Evolutionary conservation across 2,888 invertebrate species (phyloP), one percentile per base, ranked within the genome.

Genomic region (Megamerina dolium): DNA sequence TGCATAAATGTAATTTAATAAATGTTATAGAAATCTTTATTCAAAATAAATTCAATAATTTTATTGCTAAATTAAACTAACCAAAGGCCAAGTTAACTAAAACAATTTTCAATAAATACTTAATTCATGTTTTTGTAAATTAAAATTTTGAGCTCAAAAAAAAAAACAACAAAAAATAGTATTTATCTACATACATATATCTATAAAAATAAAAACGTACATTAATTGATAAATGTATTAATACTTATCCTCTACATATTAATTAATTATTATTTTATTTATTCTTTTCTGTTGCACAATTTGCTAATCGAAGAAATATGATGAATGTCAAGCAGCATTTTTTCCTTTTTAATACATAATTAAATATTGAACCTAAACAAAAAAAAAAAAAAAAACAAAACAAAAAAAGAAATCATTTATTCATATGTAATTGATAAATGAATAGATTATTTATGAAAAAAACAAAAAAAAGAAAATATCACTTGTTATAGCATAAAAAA

Each of bases 11-110:
- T n/a, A n/a, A n/a, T n/a, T n/a, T n/a, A 44, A 45, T 40, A 23
- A 36, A 38, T 42, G 42, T 34, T 36, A 41, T 16, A 44, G 36
- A 21, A 44, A 48, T 33, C 40, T 41, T 36, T 40, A 37, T 42
- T 43, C 37, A 37, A 41, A 37, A 50, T 50, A 53, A 46, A 37
- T 43, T 42, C 48, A 36, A 33, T 8, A 23, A 8, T 23, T 23
- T 10, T 18, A 9, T 29, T n/a, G n/a, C n/a, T n/a, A n/a, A n/a
- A n/a, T n/a, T n/a, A n/a, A 69, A 72, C 71, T 72, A 72, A 72
- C 71, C 70, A 70, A 72, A 72, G 72, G 71, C 71, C 71, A 72
- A 72, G 71, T 72, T 72, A 70, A 72, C 71, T 64, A 68, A 63
- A 54, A 56, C 49, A 48, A 53, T 51, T 53, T 54, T 40, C 43